phyloP scores from a whole-genome alignment of 92 coral and sea anemone genomes.

The Hydrozoanthus gracilis region DNA sequence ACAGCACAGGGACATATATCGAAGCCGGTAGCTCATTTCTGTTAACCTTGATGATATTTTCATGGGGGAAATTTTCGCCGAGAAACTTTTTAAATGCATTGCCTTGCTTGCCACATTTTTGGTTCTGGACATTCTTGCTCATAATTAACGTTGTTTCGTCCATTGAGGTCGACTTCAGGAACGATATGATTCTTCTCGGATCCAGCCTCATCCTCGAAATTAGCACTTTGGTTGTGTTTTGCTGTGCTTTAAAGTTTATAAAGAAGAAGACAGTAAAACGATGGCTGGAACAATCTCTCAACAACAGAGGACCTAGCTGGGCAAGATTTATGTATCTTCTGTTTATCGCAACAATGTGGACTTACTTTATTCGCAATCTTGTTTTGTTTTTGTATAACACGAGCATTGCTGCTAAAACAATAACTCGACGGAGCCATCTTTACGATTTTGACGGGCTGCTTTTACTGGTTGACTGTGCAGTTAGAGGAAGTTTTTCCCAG shows the following conservation, averaged over 20 bases:
- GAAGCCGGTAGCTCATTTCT: conserved; percentile 58
- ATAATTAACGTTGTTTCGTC: conserved; percentile 32
- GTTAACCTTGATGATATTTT: conserved; percentile 39
- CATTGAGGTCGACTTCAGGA: conserved; percentile 21
- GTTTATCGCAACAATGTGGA: conserved; percentile 65
- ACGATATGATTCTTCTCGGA: conserved; percentile 53
- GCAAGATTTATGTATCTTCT: conserved; percentile 51
- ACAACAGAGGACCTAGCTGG: neutral
- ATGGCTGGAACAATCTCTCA: conserved; percentile 50
- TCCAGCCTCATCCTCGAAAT: conserved; percentile 59
- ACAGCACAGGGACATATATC: conserved; percentile 63
- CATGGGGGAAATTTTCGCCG: conserved; percentile 68
- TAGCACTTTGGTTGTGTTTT: conserved; percentile 53
- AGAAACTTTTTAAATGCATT: conserved; percentile 48
- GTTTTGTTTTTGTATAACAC: conserved; percentile 68
- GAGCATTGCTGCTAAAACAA: conserved; percentile 54
- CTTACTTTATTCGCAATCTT: conserved; percentile 67
- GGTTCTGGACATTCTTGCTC: conserved; percentile 67
- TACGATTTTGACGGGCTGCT: conserved; percentile 54
- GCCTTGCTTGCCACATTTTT: conserved; percentile 59
- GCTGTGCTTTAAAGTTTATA: conserved; percentile 75
- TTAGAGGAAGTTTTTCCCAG: conserved; percentile 72
- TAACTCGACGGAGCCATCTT: conserved; percentile 37
- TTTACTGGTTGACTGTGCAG: conserved; percentile 57
- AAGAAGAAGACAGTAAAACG: conserved; percentile 63